phyloP scores from a whole-genome alignment of 2,797 vertebrate species.

The Lutjanus argentimaculatus region DNA sequence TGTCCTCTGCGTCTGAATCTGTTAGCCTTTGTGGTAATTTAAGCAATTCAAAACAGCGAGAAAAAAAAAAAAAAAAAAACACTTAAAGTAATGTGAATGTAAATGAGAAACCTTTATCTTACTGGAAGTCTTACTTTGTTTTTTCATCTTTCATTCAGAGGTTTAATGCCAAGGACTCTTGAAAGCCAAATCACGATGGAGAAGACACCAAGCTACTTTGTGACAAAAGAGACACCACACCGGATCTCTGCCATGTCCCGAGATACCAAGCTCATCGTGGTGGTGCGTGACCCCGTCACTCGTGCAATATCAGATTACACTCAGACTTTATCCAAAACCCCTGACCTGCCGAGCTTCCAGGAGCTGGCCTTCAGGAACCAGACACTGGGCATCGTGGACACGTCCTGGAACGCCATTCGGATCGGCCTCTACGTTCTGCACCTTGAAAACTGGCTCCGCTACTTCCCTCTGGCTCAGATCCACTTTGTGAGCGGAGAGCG shows the following conservation, averaged over 20 bases:
- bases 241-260: conserved; percentile 92
- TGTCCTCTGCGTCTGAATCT: conserved; percentile 40
- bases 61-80: conserved; percentile 5
- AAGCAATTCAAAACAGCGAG: conserved; percentile 14
- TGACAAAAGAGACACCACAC: conserved; percentile 91
- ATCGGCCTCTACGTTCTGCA: conserved; percentile 94
- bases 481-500: conserved; percentile 95
- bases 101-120: conserved; percentile 39
- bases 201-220: conserved; percentile 96
- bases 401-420: conserved; percentile 94
- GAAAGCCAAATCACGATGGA: conserved; percentile 96
- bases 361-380: conserved; percentile 93
- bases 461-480: conserved; percentile 94
- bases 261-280: conserved; percentile 93
- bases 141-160: conserved; percentile 82
- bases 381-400: conserved; percentile 92
- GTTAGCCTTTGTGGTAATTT: conserved; percentile 26
- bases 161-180: conserved; percentile 93
- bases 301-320: conserved; percentile 96
- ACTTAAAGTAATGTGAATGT: conserved; percentile 29
- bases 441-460: conserved; percentile 93
- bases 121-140: conserved; percentile 38
- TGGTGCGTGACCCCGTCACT: conserved; percentile 94
- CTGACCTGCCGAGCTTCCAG: conserved; percentile 94
- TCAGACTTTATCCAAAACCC: conserved; percentile 94